Percentiles rank a stretch among this genome's conserved stretches.
Conservation (phyloP, 2,888 invertebrate genomes). For the Ennomos quercinarius region DNA sequence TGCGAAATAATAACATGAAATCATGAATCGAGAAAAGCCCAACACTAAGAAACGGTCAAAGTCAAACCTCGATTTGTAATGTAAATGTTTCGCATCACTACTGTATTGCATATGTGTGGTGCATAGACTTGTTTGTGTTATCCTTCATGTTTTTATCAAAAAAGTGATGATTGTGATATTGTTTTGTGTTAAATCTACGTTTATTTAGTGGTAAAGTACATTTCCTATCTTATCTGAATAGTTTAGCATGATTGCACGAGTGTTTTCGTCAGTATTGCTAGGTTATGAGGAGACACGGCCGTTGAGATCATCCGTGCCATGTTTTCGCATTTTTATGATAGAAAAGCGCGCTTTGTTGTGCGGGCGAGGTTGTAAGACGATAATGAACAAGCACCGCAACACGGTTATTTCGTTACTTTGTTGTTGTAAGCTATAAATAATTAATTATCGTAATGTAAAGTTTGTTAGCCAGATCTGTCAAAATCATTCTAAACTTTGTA, state of each 20-base stretch:
- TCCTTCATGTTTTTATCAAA: slow-evolving; percentile 84
- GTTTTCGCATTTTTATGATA: slow-evolving; percentile 73
- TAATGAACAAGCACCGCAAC: slow-evolving; percentile 28
- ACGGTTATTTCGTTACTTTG: slow-evolving; percentile 2
- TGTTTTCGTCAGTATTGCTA: slow-evolving; percentile 60
- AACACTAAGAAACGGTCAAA: slow-evolving; percentile 43
- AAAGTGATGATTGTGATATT: slow-evolving; percentile 78
- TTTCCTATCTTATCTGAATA: slow-evolving; percentile 70
- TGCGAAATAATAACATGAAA: neutral
- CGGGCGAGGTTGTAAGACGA: slow-evolving; percentile 43
- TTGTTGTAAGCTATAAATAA: slow-evolving; percentile 9
- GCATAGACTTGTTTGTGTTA: slow-evolving; percentile 73
- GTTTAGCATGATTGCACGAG: slow-evolving; percentile 56
- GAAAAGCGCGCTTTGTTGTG: slow-evolving; percentile 51
- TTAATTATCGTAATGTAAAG: slow-evolving; percentile 12
- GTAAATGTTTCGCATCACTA: slow-evolving; percentile 57
- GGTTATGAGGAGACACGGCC: slow-evolving; percentile 68
- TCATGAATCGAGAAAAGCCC: slow-evolving; percentile 24
- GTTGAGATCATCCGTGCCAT: slow-evolving; percentile 57
- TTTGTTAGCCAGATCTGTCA: slow-evolving; percentile 25
- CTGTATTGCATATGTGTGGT: slow-evolving; percentile 64
- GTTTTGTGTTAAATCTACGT: slow-evolving; percentile 69
- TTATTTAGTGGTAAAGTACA: slow-evolving; percentile 77
- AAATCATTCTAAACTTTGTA: slow-evolving; percentile 18
- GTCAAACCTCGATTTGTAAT: slow-evolving; percentile 39